These are phyloP conservation scores for Ammodytes marinus DNA, from an alignment of 2,113 vertebrate species.

Conservation along the genomic window DNA sequence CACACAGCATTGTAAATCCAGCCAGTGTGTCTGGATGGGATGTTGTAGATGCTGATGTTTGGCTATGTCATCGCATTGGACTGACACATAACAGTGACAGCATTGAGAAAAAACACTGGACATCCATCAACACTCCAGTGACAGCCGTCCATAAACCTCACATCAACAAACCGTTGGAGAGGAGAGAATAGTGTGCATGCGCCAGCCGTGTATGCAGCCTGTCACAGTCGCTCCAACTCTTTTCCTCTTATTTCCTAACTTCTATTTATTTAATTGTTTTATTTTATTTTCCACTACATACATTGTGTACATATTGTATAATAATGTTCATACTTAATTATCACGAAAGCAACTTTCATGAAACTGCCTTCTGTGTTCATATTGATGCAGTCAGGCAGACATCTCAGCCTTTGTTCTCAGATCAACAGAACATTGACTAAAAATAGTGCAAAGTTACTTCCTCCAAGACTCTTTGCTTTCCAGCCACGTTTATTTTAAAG, in stretches of 20 bases:
- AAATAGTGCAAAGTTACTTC: conserved; percentile 19
- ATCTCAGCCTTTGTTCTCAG: conserved; percentile 5
- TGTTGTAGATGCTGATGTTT: conserved; percentile 27
- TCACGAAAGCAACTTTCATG: neutral
- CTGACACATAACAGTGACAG: conserved; percentile 9
- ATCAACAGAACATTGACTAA: conserved; percentile 30
- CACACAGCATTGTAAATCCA: neutral
- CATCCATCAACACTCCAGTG: conserved; percentile 39
- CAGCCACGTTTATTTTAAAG: neutral
- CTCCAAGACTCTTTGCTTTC: conserved; percentile 12
- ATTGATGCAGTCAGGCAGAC: neutral
- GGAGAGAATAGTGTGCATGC: neutral
- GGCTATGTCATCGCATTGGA: neutral
- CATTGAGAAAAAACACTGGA: conserved; percentile 23
- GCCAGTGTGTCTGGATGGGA: neutral
- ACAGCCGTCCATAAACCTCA: conserved; percentile 24
- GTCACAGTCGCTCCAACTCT: too few relatives aligned
- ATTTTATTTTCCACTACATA: too few relatives aligned
- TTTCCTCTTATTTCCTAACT: too few relatives aligned
- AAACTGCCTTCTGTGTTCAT: neutral
- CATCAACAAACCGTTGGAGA: neutral
- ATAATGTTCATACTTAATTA: too few relatives aligned
- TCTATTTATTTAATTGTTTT: too few relatives aligned
- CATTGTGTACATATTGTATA: too few relatives aligned
- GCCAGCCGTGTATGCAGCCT: too few relatives aligned